Conservation (phyloP, 1,140 invertebrate species). For the Cherax destructor region DNA sequence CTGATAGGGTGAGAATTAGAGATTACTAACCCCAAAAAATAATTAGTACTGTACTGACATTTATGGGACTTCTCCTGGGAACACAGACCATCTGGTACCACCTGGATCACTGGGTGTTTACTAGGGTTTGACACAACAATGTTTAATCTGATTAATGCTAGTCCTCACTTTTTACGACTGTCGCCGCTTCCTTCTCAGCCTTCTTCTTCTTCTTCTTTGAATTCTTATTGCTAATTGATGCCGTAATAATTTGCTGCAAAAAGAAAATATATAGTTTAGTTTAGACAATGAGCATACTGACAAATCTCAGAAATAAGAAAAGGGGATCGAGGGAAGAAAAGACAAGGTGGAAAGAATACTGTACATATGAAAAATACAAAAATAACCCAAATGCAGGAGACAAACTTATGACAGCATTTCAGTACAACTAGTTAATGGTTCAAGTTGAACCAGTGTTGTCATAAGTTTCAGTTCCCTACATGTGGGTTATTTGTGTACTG, state of each 20-base stretch:
- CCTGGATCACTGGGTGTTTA: slow-evolving; percentile 39
- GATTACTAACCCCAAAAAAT: not conserved
- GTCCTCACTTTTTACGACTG: slow-evolving; percentile 54
- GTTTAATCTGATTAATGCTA: slow-evolving; percentile 21
- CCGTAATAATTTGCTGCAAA: slow-evolving; percentile 83
- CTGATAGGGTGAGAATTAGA: not conserved
- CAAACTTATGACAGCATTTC: no score
- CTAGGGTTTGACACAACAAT: slow-evolving; percentile 24
- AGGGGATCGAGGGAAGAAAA: no score
- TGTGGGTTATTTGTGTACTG: no score
- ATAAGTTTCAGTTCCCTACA: no score
- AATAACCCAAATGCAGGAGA: no score
- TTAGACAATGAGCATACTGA: not conserved
- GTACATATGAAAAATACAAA: no score
- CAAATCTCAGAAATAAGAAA: no score
- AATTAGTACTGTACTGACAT: slow-evolving; percentile 15
- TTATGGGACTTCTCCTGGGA: slow-evolving; percentile 35
- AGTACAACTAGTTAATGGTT: no score
- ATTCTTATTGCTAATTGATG: slow-evolving; percentile 85
- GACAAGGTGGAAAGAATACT: no score
- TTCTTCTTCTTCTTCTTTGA: slow-evolving; percentile 92
- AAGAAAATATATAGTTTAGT: slow-evolving; percentile 63
- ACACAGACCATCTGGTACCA: slow-evolving; percentile 1
- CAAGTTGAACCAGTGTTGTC: no score
- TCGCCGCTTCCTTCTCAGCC: slow-evolving; percentile 71